Evolutionary conservation across 2,113 vertebrate species (phyloP).

Genomic region (Pipa parva): DNA sequence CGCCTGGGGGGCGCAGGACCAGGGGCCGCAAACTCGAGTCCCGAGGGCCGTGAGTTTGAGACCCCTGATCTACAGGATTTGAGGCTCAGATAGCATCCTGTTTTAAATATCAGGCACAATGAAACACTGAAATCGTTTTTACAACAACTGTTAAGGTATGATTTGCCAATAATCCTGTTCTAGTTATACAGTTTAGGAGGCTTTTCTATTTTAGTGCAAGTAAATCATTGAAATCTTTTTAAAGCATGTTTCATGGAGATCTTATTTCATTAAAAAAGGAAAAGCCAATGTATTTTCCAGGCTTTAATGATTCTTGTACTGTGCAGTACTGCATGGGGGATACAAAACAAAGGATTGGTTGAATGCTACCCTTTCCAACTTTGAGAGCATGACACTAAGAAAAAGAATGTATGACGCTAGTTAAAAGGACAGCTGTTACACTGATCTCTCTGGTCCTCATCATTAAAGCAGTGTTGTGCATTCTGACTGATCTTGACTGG

Average conservation of each 20-base stretch:
- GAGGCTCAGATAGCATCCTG: too few species aligned
- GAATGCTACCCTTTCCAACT: constrained; percentile 30
- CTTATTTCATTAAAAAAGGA: neutral
- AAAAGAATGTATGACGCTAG: constrained; percentile 33
- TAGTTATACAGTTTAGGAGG: too few species aligned
- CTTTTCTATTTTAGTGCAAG: neutral
- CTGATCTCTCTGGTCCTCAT: constrained; percentile 10
- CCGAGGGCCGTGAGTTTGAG: too few species aligned
- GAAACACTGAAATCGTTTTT: too few species aligned
- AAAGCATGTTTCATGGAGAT: neutral
- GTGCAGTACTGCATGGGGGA: constrained; percentile 3
- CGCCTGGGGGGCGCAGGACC: too few species aligned
- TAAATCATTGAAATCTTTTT: neutral
- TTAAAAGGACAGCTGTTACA: constrained; percentile 26
- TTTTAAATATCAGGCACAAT: too few species aligned
- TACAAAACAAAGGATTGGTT: constrained; percentile 18
- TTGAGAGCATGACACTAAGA: constrained; percentile 26
- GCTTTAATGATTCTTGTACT: neutral
- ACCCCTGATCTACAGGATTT: too few species aligned
- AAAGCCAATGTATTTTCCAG: neutral
- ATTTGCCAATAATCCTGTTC: too few species aligned
- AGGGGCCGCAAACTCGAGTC: too few species aligned
- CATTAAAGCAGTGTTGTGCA: constrained; percentile 13
- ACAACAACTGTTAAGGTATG: too few species aligned
- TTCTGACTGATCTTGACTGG: constrained; percentile 14